Evolutionary conservation across 1,140 invertebrate species (phyloP).

Genomic region (Cardiocondyla obscurior): DNA sequence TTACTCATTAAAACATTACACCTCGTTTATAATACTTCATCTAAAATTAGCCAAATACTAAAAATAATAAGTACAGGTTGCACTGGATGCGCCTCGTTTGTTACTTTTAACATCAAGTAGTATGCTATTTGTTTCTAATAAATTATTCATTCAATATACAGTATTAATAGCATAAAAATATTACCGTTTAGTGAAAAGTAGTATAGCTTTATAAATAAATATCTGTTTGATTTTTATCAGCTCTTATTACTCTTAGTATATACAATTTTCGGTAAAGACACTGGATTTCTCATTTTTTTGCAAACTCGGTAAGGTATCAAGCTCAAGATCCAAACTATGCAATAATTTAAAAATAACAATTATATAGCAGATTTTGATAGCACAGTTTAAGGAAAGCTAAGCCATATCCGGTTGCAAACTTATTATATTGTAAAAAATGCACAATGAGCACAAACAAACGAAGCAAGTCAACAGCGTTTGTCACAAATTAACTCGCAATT

Average conservation of each 20-base stretch:
- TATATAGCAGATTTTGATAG: neutral
- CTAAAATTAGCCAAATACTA: slow-evolving; percentile 40
- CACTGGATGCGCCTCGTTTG: neutral
- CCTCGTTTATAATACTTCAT: slow-evolving; percentile 32
- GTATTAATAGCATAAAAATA: slow-evolving; percentile 46
- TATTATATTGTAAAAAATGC: too few relatives aligned
- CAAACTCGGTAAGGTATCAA: neutral
- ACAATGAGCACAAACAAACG: slow-evolving; percentile 14
- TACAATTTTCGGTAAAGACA: slow-evolving; percentile 41
- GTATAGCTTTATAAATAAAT: slow-evolving; percentile 18
- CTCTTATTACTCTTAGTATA: slow-evolving; percentile 32
- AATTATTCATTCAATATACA: slow-evolving; percentile 26
- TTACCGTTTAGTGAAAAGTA: slow-evolving; percentile 22
- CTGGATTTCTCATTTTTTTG: neutral
- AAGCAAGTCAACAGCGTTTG: slow-evolving; percentile 10
- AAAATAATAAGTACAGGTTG: slow-evolving; percentile 45
- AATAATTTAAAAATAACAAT: neutral
- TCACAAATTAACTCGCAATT: slow-evolving; percentile 30
- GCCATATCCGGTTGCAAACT: too few relatives aligned
- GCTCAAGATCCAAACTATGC: neutral
- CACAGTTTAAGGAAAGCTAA: too few relatives aligned
- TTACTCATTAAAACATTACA: slow-evolving; percentile 57
- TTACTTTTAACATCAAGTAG: neutral
- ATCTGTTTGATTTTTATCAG: slow-evolving; percentile 46
- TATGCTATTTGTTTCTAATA: neutral